These are phyloP conservation scores for Gadus macrocephalus DNA, from an alignment of 2,113 vertebrate species.

Conservation along the genomic window DNA sequence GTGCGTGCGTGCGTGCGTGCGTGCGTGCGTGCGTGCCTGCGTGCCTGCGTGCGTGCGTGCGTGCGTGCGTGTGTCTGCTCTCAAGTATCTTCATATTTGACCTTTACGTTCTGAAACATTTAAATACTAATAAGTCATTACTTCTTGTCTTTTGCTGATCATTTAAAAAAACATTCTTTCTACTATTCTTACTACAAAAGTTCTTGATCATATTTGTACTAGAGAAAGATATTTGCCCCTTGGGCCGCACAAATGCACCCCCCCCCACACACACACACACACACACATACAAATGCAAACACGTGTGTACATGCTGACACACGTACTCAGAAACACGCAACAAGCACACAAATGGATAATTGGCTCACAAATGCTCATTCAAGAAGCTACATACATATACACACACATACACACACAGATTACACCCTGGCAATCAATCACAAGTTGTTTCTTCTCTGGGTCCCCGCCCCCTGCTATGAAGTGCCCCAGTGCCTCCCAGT, in stretches of 20 bases:
- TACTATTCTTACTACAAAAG: too few relatives aligned
- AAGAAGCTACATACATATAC: neutral
- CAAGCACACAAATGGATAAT: neutral
- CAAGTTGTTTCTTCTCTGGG: constrained; percentile 3
- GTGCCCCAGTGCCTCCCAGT: too few relatives aligned
- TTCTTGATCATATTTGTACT: neutral
- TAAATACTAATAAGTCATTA: too few relatives aligned
- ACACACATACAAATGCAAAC: neutral
- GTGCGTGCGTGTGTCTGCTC: too few relatives aligned
- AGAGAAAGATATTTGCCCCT: neutral
- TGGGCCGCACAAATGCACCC: neutral
- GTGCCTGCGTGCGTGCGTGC: too few relatives aligned
- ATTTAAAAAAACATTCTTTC: too few relatives aligned
- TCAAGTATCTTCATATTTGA: too few relatives aligned
- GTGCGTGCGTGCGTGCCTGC: neutral
- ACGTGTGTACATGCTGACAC: constrained; percentile 1
- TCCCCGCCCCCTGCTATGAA: too few relatives aligned
- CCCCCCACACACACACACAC: neutral
- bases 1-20: neutral
- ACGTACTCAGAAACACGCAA: constrained; percentile 7
- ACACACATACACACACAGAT: neutral
- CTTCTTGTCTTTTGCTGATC: too few relatives aligned
- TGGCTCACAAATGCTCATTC: too few relatives aligned
- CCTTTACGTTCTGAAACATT: too few relatives aligned
- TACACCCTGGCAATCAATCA: neutral